Percentiles rank a stretch among this genome's conserved stretches.
phyloP scores from a whole-genome alignment of 35 echinoderm and acorn worm genomes.

The Apostichopus californicus region DNA sequence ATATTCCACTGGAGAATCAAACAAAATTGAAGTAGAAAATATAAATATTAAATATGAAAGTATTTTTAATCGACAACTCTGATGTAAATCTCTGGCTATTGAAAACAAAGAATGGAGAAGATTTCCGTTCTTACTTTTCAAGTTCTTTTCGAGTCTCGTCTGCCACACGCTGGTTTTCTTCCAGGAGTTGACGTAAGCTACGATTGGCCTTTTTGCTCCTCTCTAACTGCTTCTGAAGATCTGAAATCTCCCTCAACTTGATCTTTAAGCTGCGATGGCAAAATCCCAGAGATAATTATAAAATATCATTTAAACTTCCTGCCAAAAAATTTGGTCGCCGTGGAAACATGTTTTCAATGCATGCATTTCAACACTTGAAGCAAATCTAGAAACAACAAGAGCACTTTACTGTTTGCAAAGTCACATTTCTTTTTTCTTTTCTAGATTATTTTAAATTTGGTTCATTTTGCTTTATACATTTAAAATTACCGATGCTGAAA shows the following conservation, averaged over 20 bases:
- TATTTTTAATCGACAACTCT: no score
- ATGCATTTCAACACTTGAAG: neutral
- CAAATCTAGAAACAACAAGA: neutral
- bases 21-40: no score
- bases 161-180: slow-evolving; percentile 75
- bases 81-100: no score
- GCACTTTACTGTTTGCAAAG: no score
- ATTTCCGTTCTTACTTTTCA: slow-evolving; percentile 58
- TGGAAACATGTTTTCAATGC: neutral
- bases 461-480: no score
- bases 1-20: no score
- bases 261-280: slow-evolving; percentile 27
- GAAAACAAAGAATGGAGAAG: no score
- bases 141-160: slow-evolving; percentile 77
- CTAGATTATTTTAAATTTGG: no score
- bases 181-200: slow-evolving; percentile 74
- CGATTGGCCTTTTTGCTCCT: slow-evolving; percentile 68
- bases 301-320: neutral
- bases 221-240: slow-evolving; percentile 66
- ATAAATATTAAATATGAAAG: no score
- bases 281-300: neutral
- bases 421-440: no score
- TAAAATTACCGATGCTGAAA: no score
- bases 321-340: neutral
- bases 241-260: slow-evolving; percentile 68